Conservation (phyloP, 1,140 invertebrate species). For the Triops longicaudatus region DNA sequence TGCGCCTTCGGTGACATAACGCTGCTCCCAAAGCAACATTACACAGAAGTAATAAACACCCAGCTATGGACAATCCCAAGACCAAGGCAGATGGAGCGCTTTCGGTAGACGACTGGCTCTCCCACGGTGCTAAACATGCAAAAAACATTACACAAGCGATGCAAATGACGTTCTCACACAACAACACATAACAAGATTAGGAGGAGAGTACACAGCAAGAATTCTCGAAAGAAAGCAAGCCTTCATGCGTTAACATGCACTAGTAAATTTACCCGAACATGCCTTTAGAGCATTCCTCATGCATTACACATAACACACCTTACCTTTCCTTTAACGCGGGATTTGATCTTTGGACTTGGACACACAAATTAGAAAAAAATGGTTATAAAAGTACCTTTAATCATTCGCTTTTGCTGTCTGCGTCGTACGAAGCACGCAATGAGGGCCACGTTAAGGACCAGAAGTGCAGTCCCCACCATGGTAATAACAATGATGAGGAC, state of each 20-base stretch:
- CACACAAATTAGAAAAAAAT: neutral
- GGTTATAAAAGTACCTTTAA: conserved; percentile 36
- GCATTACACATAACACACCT: neutral
- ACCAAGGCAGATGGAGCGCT: conserved; percentile 4
- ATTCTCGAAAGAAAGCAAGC: neutral
- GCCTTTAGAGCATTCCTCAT: neutral
- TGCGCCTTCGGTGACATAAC: conserved; percentile 6
- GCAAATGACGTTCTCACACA: neutral
- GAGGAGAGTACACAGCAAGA: neutral
- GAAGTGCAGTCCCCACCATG: conserved; percentile 58
- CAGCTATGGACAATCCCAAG: conserved; percentile 5
- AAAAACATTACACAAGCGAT: neutral
- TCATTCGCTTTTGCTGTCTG: conserved; percentile 45
- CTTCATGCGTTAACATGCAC: no score
- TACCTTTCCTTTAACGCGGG: neutral
- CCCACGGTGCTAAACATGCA: conserved; percentile 14
- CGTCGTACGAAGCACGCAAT: conserved; percentile 78
- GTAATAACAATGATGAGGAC: conserved; percentile 65
- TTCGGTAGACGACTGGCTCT: neutral
- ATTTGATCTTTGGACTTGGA: conserved; percentile 16
- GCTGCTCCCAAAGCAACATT: conserved; percentile 9
- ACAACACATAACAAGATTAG: neutral
- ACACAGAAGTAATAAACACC: conserved; percentile 4
- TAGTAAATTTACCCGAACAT: no score
- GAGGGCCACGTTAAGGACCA: conserved; percentile 71